Percentiles rank a stretch among this genome's conserved stretches.
These are phyloP conservation scores for Apantesis nais DNA, from an alignment of 2,888 invertebrate species.

Conservation along the genomic window DNA sequence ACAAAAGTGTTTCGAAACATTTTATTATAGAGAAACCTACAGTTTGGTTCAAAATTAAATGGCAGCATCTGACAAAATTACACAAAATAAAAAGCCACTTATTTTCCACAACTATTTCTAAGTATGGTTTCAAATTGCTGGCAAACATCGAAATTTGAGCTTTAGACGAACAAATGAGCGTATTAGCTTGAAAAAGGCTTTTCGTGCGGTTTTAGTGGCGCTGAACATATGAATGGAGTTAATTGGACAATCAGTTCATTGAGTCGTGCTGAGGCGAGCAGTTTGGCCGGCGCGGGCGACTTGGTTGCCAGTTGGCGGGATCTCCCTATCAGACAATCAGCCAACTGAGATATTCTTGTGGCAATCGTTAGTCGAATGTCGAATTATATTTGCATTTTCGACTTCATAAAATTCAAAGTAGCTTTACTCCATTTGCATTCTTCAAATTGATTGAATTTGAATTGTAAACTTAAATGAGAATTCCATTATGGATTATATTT, in stretches of 20 bases:
- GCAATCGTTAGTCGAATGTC: conserved; percentile 42
- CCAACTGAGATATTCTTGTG: conserved; percentile 58
- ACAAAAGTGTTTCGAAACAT: conserved; percentile 1
- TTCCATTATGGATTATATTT: conserved; percentile 29
- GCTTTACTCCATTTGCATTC: conserved; percentile 16
- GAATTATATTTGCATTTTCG: conserved; percentile 31
- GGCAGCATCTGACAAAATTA: conserved; percentile 2
- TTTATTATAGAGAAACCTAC: neutral
- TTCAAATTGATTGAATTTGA: conserved; percentile 21
- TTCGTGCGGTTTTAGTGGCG: conserved; percentile 62
- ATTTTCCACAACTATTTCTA: conserved; percentile 29
- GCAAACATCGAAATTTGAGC: conserved; percentile 58
- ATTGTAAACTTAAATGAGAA: conserved; percentile 25
- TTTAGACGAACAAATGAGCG: conserved; percentile 60
- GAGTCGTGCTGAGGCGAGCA: conserved; percentile 71
- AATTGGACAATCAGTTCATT: conserved; percentile 79
- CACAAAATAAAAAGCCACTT: conserved; percentile 24
- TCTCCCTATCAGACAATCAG: conserved; percentile 68
- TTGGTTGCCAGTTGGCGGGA: conserved; percentile 77
- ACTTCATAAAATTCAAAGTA: conserved; percentile 19
- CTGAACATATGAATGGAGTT: conserved; percentile 79
- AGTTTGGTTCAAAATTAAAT: neutral
- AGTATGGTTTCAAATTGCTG: conserved; percentile 28
- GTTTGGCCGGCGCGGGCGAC: conserved; percentile 70
- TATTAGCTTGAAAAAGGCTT: conserved; percentile 67